Base-by-base conservation (phyloP, 2,888 invertebrate genomes). In the Serripes groenlandicus region DNA sequence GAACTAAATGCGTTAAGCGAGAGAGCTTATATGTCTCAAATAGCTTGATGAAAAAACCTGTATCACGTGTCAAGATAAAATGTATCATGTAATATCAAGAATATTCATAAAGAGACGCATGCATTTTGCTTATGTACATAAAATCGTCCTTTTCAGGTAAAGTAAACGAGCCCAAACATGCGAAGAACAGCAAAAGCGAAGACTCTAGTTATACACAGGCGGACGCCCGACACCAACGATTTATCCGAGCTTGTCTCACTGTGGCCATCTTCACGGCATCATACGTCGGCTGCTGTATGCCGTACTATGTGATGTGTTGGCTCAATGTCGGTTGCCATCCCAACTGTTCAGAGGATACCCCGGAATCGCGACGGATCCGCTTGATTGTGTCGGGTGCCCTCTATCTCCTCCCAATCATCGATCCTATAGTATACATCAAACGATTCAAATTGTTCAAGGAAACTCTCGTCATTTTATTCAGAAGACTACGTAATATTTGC, bases 401-500 rank as follows among this genome's bases (percentile, higher is more conserved):
- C 4, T 81, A 81, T 32, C 42, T 73, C 26, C 70, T 81, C 1
- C 81, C 81, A 0, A 77, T 81, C 23, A 54, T 81, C 5, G 81
- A 81, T 49, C 81, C 81, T 15, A 77, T 81, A 30, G n/a, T 81
- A n/a, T 81, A 81, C 56, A 81, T 77, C 21, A 66, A 68, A 35
- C 54, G 81, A 23, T 81, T 81, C 68, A n/a, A 54, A 9, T 21
- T 81, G 2, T 73, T 81, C 35, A 73, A 71, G 9, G 11, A 34
- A 34, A 62, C 62, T 3, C 30, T 62, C 21, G 62, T 34, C 4
- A 34, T 21, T 7, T 32, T 62, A n/a, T 32, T 30, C 5, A 23
- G 32, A 21, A 62, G 18, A n/a, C n/a, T n/a, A n/a, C n/a, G n/a
- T n/a, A n/a, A n/a, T n/a, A n/a, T n/a, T n/a, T n/a, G n/a, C n/a